A percentile compares a stretch with the other conserved stretches of the same genome.
Evolutionary conservation across 1,140 invertebrate genomes (phyloP).

Genomic region (Monochamus saltuarius): DNA sequence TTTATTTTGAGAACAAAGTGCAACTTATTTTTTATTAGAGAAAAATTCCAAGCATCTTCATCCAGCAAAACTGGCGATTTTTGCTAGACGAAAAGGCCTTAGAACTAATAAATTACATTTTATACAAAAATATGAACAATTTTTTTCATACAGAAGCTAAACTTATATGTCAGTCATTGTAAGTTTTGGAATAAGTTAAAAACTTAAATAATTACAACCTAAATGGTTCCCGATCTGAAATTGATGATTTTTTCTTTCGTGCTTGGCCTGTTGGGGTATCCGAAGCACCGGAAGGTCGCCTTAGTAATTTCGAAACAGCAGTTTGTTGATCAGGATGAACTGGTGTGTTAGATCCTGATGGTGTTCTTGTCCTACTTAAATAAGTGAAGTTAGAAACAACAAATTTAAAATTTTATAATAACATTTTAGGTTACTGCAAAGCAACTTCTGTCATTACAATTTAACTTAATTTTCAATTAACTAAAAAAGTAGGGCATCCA

Average conservation of each 20-base stretch:
- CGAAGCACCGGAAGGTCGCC: constrained; percentile 67
- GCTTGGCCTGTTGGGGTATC: constrained; percentile 59
- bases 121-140: constrained; percentile 50
- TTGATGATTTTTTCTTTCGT: constrained; percentile 60
- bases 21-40: constrained; percentile 27
- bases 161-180: constrained; percentile 49
- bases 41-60: constrained; percentile 22
- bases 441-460: no score
- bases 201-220: constrained; percentile 56
- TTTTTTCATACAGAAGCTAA: constrained; percentile 43
- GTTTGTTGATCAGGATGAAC: constrained; percentile 62
- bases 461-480: no score
- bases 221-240: constrained; percentile 63
- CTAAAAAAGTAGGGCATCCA: no score
- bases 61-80: constrained; percentile 43
- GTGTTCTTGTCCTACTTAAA: constrained; percentile 63
- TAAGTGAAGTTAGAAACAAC: constrained; percentile 8
- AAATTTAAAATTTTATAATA: neutral
- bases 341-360: constrained; percentile 69
- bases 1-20: constrained; percentile 12
- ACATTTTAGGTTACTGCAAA: no score
- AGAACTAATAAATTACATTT: constrained; percentile 40
- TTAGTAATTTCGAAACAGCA: constrained; percentile 62
- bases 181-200: constrained; percentile 44
- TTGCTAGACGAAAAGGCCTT: constrained; percentile 23